A percentile compares a stretch with the other conserved stretches of the same genome.
phyloP scores from a whole-genome alignment of 2,888 invertebrate genomes.

The Hedychridium roseum region DNA sequence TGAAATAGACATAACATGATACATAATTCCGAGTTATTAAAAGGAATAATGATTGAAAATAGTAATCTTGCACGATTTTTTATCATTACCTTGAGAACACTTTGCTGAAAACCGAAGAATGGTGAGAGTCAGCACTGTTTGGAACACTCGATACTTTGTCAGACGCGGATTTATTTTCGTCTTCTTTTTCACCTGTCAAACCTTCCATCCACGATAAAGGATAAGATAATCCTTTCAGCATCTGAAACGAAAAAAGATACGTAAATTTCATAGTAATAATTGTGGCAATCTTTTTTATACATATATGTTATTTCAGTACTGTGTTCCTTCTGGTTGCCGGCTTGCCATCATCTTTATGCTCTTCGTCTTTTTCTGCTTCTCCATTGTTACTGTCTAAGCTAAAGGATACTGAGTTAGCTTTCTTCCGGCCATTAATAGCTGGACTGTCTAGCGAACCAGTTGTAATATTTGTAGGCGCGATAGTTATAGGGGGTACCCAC shows the following conservation, averaged over 20 bases:
- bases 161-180: constrained; percentile 66
- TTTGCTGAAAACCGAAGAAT: constrained; percentile 86
- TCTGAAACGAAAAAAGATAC: constrained; percentile 67
- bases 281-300: background rate
- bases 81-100: constrained; percentile 91
- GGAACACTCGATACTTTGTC: constrained; percentile 69
- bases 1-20: no score
- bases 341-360: constrained; percentile 58
- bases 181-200: constrained; percentile 77
- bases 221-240: constrained; percentile 90
- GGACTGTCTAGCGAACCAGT: constrained; percentile 67
- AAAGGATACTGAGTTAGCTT: constrained; percentile 77
- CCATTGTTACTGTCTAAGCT: constrained; percentile 71
- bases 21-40: no score
- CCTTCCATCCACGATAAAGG: constrained; percentile 93
- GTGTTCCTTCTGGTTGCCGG: constrained; percentile 77
- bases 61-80: no score
- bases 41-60: no score
- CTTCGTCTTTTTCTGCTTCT: constrained; percentile 67
- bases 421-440: constrained; percentile 70
- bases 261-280: background rate
- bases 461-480: constrained; percentile 75
- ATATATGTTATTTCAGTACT: constrained; percentile 61
- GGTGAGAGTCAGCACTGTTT: constrained; percentile 71
- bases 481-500: constrained; percentile 86